These are phyloP conservation scores for Drosophila austrosaltans DNA, from an alignment of 2,888 invertebrate genomes.

Conservation along the genomic window DNA sequence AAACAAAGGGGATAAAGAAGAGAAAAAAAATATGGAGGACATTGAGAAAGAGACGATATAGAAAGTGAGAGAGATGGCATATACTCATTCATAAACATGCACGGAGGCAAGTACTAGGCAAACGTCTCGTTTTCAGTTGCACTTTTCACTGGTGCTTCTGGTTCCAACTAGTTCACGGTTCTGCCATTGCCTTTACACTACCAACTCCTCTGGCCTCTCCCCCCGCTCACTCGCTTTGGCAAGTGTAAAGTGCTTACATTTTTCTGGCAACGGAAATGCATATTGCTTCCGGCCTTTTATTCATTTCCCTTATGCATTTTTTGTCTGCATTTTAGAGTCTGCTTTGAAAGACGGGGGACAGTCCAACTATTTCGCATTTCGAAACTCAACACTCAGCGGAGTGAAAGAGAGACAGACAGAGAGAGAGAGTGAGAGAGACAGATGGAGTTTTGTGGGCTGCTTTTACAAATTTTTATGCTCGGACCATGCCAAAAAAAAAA, in stretches of 20 bases:
- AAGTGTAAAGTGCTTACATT: constrained; percentile 77
- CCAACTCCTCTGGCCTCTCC: background rate
- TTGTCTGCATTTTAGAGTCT: constrained; percentile 36
- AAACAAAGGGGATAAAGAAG: background rate
- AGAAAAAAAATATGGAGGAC: constrained; percentile 15
- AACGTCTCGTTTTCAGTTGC: constrained; percentile 41
- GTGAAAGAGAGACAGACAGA: background rate
- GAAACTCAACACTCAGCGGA: background rate
- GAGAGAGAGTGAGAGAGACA: too few relatives aligned
- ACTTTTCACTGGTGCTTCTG: constrained; percentile 32
- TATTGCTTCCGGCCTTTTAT: constrained; percentile 74
- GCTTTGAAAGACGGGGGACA: constrained; percentile 17
- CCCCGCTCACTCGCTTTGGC: constrained; percentile 57
- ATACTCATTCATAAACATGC: constrained; percentile 49
- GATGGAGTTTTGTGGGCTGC: constrained; percentile 17
- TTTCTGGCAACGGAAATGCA: constrained; percentile 80
- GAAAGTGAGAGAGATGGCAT: constrained; percentile 26
- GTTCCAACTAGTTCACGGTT: constrained; percentile 16
- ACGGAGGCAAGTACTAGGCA: constrained; percentile 26
- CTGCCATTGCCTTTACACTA: constrained; percentile 19
- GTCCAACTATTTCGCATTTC: constrained; percentile 39
- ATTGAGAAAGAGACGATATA: constrained; percentile 22
- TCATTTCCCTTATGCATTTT: constrained; percentile 49
- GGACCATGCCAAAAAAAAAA: constrained; percentile 41
- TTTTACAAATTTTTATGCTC: constrained; percentile 46